Evolutionary conservation across 2,797 vertebrate species (phyloP).

Genomic region (Hypotaenidia okinawae): DNA sequence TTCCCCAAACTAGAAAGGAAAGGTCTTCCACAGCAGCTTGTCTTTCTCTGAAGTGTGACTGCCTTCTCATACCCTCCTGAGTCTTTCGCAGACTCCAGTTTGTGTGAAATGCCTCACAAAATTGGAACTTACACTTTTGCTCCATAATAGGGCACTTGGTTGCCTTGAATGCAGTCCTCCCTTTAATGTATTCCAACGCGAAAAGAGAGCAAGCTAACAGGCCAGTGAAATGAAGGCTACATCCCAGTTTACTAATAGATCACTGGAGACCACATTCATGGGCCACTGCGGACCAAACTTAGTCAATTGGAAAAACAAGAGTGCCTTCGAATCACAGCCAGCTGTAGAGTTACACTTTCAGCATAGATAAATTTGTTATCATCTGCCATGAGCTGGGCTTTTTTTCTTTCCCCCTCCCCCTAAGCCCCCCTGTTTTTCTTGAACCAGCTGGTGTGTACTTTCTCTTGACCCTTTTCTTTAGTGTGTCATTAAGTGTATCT

Average conservation of each 20-base stretch:
- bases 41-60: constrained; percentile 87
- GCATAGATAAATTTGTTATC: constrained; percentile 74
- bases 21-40: constrained; percentile 84
- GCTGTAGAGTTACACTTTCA: constrained; percentile 58
- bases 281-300: constrained; percentile 75
- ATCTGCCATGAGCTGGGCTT: constrained; percentile 40
- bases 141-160: constrained; percentile 79
- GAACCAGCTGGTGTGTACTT: constrained; percentile 1
- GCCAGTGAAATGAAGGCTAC: constrained; percentile 76
- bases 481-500: constrained; percentile 11
- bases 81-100: constrained; percentile 78
- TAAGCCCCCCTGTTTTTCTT: not conserved
- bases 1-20: constrained; percentile 84
- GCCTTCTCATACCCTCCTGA: constrained; percentile 81
- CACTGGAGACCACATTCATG: constrained; percentile 79
- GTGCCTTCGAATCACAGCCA: constrained; percentile 58
- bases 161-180: constrained; percentile 74
- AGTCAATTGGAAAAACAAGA: constrained; percentile 74
- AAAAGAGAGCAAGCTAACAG: constrained; percentile 74
- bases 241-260: constrained; percentile 86
- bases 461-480: constrained; percentile 45
- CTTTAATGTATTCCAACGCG: constrained; percentile 83
- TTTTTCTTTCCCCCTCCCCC: not conserved
- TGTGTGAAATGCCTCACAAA: constrained; percentile 84
- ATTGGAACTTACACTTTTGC: constrained; percentile 80